A percentile compares a stretch with the other conserved stretches of the same genome.
Conservation (phyloP, 2,888 invertebrate species). For the Cheilosia vulpina region DNA sequence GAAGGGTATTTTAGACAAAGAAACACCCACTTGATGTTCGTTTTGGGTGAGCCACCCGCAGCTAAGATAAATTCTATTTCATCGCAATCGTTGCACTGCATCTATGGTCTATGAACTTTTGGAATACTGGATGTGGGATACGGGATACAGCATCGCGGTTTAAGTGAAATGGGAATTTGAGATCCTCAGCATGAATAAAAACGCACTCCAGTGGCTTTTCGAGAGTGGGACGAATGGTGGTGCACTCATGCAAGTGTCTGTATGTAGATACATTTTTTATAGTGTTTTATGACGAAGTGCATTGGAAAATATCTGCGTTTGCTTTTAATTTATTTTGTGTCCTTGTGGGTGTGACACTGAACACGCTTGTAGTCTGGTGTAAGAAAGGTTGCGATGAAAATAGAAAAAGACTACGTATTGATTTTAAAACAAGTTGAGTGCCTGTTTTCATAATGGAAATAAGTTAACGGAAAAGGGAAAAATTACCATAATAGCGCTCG, state of each 20-base stretch:
- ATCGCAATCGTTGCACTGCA: neutral
- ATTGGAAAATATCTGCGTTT: too few species aligned
- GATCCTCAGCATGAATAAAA: neutral
- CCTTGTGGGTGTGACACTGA: too few species aligned
- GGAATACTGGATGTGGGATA: neutral
- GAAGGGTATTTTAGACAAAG: neutral
- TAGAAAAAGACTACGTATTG: too few species aligned
- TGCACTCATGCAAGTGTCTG: neutral
- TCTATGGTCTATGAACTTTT: neutral
- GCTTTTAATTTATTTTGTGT: too few species aligned
- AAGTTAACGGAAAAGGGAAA: too few species aligned
- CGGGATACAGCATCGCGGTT: neutral
- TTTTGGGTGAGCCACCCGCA: neutral
- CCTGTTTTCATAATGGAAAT: too few species aligned
- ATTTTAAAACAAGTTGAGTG: too few species aligned
- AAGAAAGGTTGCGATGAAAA: too few species aligned
- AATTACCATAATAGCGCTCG: too few species aligned
- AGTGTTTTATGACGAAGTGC: too few species aligned
- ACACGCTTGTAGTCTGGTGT: neutral
- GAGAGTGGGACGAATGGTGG: neutral
- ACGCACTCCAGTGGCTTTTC: neutral
- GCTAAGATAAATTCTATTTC: neutral
- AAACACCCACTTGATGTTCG: neutral
- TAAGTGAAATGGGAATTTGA: slow-evolving; percentile 5
- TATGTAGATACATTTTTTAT: too few species aligned